These are phyloP conservation scores for Neolamprologus devosi DNA, from an alignment of 2,113 vertebrate genomes.

Conservation along the genomic window DNA sequence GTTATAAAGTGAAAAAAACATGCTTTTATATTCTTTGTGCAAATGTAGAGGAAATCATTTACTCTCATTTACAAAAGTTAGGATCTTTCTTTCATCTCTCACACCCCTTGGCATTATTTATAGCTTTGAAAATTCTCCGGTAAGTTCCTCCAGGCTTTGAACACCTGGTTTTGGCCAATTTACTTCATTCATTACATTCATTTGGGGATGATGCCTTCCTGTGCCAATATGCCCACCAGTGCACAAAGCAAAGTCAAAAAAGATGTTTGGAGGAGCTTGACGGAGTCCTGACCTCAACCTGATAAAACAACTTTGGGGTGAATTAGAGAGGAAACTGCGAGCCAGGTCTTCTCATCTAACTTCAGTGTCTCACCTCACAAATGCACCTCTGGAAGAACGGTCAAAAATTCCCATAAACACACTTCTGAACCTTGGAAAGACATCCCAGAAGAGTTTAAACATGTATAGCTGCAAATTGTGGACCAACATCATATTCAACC, in stretches of 20 bases:
- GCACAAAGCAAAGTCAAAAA: not conserved
- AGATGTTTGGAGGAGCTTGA: not conserved
- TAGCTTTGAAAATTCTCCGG: not conserved
- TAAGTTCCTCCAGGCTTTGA: not conserved
- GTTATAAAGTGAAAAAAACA: not conserved
- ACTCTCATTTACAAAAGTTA: not conserved
- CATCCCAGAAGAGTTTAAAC: not conserved
- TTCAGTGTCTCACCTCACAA: not conserved
- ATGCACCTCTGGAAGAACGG: fast-evolving
- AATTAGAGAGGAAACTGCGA: not conserved
- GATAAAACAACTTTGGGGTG: not conserved
- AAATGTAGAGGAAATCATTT: not conserved
- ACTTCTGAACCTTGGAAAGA: not conserved
- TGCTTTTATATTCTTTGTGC: not conserved
- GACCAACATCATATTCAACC: not conserved
- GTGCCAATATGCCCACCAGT: not conserved
- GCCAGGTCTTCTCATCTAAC: not conserved
- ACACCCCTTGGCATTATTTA: not conserved
- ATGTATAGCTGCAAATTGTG: not conserved
- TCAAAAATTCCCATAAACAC: not conserved
- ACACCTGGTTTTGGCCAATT: not conserved
- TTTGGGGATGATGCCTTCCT: not conserved
- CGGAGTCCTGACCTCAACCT: not conserved
- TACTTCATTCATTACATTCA: not conserved
- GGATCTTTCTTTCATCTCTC: not conserved